Conservation (phyloP, 1,140 invertebrate species). For the Euura saliciscinereae region DNA sequence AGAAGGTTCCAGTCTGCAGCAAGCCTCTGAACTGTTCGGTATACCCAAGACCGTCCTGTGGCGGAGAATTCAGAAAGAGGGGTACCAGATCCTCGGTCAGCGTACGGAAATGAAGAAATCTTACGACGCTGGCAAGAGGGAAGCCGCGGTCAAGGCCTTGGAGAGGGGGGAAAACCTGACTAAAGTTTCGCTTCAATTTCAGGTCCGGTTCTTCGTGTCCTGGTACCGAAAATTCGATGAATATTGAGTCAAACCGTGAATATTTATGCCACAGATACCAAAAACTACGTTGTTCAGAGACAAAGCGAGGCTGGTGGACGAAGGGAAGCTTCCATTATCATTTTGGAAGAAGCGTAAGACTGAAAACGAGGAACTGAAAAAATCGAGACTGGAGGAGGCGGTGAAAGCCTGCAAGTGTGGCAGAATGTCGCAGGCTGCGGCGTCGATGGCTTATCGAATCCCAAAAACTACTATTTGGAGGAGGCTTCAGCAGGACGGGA, state of each 20-base stretch:
- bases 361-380: constrained; percentile 58
- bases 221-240: constrained; percentile 12
- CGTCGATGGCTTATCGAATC: constrained; percentile 62
- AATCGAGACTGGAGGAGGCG: constrained; percentile 61
- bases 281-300: constrained; percentile 67
- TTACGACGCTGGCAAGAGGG: constrained; percentile 57
- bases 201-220: constrained; percentile 40
- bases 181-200: constrained; percentile 60
- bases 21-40: constrained; percentile 58
- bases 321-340: constrained; percentile 61
- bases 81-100: constrained; percentile 42
- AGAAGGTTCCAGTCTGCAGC: constrained; percentile 58
- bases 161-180: constrained; percentile 64
- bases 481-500: constrained; percentile 55
- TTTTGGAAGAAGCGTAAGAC: constrained; percentile 59
- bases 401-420: constrained; percentile 63
- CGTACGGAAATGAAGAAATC: constrained; percentile 56
- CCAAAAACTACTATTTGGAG: constrained; percentile 70
- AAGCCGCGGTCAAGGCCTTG: constrained; percentile 61
- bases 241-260: constrained; percentile 7
- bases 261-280: constrained; percentile 56
- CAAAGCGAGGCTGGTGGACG: constrained; percentile 60
- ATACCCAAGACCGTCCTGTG: constrained; percentile 69
- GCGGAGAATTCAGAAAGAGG: constrained; percentile 64
- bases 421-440: constrained; percentile 66